Evolutionary conservation across 1,140 invertebrate genomes (phyloP).

Genomic region (Drosophila sturtevanti): DNA sequence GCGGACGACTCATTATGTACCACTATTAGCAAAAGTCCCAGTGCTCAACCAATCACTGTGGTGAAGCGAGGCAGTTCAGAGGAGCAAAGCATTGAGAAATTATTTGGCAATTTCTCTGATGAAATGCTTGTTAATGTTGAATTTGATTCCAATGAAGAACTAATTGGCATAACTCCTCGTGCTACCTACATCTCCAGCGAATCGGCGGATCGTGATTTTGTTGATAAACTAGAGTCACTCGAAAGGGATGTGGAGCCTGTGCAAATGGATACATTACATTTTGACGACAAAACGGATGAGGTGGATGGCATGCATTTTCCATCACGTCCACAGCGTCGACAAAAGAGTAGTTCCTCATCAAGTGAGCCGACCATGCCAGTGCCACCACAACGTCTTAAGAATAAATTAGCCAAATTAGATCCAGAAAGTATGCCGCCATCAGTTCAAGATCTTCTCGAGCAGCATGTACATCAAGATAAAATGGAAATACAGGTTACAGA

Average conservation of each 20-base stretch:
- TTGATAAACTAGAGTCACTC: conserved; percentile 62
- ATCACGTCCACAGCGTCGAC: conserved; percentile 59
- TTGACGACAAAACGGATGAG: conserved; percentile 22
- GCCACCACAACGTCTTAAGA: conserved; percentile 65
- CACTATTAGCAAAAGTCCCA: conserved; percentile 79
- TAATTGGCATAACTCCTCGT: conserved; percentile 63
- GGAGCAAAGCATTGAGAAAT: conserved; percentile 78
- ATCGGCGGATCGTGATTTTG: conserved; percentile 56
- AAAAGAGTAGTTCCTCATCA: conserved; percentile 74
- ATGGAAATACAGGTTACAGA: neutral
- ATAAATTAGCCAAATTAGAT: conserved; percentile 65
- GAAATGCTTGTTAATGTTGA: conserved; percentile 78
- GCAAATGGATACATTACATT: conserved; percentile 2
- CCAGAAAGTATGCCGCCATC: conserved; percentile 74
- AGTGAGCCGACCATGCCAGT: conserved; percentile 62
- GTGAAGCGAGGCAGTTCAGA: conserved; percentile 72
- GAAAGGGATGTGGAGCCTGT: conserved; percentile 48
- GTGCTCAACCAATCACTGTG: conserved; percentile 67
- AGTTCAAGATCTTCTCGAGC: conserved; percentile 66
- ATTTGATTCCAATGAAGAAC: conserved; percentile 77
- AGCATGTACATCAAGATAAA: conserved; percentile 30
- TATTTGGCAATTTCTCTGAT: conserved; percentile 71
- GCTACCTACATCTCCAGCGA: neutral
- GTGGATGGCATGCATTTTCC: conserved; percentile 60
- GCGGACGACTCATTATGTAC: conserved; percentile 73